Conservation (phyloP, 2,888 invertebrate genomes). For the Agrilus biguttatus region DNA sequence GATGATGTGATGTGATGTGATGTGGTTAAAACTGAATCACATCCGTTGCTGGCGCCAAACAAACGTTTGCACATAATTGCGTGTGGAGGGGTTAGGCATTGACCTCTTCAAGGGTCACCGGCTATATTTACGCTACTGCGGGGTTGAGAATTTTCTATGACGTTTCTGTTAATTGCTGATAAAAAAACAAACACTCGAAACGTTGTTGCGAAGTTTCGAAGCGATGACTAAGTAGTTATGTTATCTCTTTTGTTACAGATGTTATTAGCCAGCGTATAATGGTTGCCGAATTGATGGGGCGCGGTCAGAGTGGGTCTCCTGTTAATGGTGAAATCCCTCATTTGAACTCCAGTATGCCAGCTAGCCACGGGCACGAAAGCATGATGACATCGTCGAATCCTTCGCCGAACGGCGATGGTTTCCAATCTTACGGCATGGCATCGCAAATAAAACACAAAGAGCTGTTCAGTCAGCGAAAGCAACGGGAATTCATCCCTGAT, state of each 20-base stretch:
- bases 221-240: too few relatives aligned
- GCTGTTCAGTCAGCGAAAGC: conserved; percentile 79
- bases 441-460: conserved; percentile 54
- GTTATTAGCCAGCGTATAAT: conserved; percentile 54
- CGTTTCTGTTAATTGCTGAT: too few relatives aligned
- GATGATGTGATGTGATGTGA: too few relatives aligned
- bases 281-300: conserved; percentile 75
- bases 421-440: conserved; percentile 35
- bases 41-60: conserved; percentile 15
- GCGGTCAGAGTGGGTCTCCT: conserved; percentile 55
- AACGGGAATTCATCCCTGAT: conserved; percentile 92
- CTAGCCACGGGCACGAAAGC: conserved; percentile 28
- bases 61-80: conserved; percentile 10
- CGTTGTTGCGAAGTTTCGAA: too few relatives aligned
- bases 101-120: conserved; percentile 16
- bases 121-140: too few relatives aligned
- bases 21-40: conserved; percentile 13
- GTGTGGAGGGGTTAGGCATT: conserved; percentile 13
- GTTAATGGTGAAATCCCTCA: conserved; percentile 53
- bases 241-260: conserved; percentile 19
- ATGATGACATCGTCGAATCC: conserved; percentile 26
- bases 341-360: conserved; percentile 40
- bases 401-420: conserved; percentile 26
- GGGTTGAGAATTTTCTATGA: too few relatives aligned
- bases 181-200: too few relatives aligned